Conservation (phyloP, 2,797 vertebrate genomes). For the Sebastiscus albofasciatus region DNA sequence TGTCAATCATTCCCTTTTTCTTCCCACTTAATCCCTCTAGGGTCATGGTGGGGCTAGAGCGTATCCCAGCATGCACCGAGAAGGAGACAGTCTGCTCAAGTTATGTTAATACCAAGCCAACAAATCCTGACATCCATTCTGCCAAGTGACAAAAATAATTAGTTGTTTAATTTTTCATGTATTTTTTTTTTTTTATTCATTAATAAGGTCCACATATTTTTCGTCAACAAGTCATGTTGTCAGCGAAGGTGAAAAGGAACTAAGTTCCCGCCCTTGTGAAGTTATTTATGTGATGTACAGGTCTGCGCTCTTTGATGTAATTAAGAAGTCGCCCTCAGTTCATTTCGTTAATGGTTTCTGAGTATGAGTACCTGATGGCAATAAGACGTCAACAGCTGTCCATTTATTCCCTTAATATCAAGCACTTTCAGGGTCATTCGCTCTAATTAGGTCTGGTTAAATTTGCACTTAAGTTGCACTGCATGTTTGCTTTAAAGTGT, state of each 20-base stretch:
- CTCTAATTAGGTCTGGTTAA: slow-evolving; percentile 14
- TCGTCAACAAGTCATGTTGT: background rate
- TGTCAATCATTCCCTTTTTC: slow-evolving; percentile 42
- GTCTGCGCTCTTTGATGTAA: slow-evolving; percentile 10
- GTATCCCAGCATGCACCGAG: slow-evolving; percentile 34
- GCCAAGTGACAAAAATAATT: slow-evolving; percentile 18
- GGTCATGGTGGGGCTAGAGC: slow-evolving; percentile 13
- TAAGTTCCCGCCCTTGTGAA: background rate
- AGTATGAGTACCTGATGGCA: slow-evolving; percentile 10
- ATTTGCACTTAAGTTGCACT: background rate
- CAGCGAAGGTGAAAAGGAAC: background rate
- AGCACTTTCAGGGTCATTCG: background rate
- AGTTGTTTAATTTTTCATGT: background rate
- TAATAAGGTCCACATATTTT: background rate
- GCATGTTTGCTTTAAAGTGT: background rate
- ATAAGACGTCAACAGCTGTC: slow-evolving; percentile 23
- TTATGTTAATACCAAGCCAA: slow-evolving; percentile 7
- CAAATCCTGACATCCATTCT: background rate
- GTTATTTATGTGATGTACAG: background rate
- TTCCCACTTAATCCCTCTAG: slow-evolving; percentile 39
- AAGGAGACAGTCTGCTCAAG: background rate
- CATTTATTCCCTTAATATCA: slow-evolving; percentile 8
- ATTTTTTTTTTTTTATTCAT: slow-evolving; percentile 4
- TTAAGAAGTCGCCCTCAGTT: slow-evolving; percentile 20
- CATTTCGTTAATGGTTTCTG: slow-evolving; percentile 19